phyloP scores from a whole-genome alignment of 2,888 invertebrate genomes.

The Drosophila phalerata region DNA sequence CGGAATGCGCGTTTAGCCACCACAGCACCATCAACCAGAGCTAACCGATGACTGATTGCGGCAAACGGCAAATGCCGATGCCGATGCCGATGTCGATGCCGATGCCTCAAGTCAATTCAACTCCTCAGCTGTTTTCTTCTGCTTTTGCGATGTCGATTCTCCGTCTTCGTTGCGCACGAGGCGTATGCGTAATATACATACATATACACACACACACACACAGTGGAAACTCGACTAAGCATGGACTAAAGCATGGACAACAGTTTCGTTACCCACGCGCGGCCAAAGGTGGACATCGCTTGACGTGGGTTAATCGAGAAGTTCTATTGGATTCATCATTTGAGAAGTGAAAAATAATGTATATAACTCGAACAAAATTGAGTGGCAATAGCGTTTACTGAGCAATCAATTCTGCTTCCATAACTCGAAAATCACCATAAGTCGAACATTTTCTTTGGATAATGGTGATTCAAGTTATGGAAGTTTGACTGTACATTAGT shows the following conservation, averaged over 20 bases:
- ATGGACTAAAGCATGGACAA: constrained; percentile 26
- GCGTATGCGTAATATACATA: constrained; percentile 54
- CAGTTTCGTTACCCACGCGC: constrained; percentile 35
- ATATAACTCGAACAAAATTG: too few species aligned
- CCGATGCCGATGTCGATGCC: background rate
- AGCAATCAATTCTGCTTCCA: too few species aligned
- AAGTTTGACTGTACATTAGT: background rate
- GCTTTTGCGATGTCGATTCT: constrained; percentile 9
- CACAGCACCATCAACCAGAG: constrained; percentile 21
- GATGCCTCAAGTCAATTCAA: constrained; percentile 1
- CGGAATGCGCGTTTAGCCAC: constrained; percentile 14
- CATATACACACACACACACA: constrained; percentile 1
- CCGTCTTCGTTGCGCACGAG: constrained; percentile 51
- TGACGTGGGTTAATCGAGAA: constrained; percentile 42
- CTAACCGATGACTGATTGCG: constrained; percentile 39
- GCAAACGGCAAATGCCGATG: background rate
- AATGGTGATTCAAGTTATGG: too few species aligned
- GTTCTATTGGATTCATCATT: background rate
- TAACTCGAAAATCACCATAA: too few species aligned
- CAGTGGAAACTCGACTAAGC: constrained; percentile 9
- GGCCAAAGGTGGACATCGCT: constrained; percentile 40
- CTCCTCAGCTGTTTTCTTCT: constrained; percentile 10
- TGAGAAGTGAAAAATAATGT: background rate
- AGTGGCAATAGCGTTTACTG: too few species aligned
- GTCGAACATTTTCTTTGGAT: too few species aligned